Percentiles rank a stretch among this genome's conserved stretches.
phyloP scores from a whole-genome alignment of 2,113 vertebrate genomes.

The Sylvia atricapilla region DNA sequence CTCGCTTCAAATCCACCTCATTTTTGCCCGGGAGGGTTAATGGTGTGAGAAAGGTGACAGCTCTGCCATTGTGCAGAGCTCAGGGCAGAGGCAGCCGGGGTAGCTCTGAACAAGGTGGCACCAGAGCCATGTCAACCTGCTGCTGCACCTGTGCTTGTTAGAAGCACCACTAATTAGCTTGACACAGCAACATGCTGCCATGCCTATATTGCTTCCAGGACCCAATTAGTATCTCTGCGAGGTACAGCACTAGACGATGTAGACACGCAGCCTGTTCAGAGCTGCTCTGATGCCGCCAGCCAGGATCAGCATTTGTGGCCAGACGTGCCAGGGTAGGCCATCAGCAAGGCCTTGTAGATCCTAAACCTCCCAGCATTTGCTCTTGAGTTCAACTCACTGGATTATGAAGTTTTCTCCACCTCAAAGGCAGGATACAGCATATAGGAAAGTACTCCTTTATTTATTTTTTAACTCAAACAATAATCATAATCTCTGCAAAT shows the following conservation, averaged over 20 bases:
- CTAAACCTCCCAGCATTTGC: not conserved
- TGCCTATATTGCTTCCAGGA: slow-evolving; percentile 53
- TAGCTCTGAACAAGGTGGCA: not conserved
- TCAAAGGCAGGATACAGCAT: not conserved
- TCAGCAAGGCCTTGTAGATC: not conserved
- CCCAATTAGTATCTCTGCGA: slow-evolving; percentile 53
- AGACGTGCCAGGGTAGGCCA: not conserved
- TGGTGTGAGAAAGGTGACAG: not conserved
- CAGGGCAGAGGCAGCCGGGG: not conserved
- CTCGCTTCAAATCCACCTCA: not conserved
- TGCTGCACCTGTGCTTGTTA: slow-evolving; percentile 28
- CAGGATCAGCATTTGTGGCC: not conserved
- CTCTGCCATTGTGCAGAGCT: not conserved
- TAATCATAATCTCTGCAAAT: not conserved
- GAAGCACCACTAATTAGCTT: slow-evolving; percentile 53
- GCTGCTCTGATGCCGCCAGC: not conserved
- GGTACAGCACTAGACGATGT: not conserved
- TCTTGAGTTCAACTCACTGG: not conserved
- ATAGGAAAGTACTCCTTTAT: not conserved
- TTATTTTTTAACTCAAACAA: not conserved
- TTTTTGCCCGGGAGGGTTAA: not conserved
- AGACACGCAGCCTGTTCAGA: not conserved
- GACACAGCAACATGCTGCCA: slow-evolving; percentile 50
- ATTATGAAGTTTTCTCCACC: not conserved
- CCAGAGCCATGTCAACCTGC: slow-evolving; percentile 17